A percentile compares a stretch with the other conserved stretches of the same genome.
phyloP scores from a whole-genome alignment of 2,888 invertebrate species.

The Scelioninae gen. 2 region DNA sequence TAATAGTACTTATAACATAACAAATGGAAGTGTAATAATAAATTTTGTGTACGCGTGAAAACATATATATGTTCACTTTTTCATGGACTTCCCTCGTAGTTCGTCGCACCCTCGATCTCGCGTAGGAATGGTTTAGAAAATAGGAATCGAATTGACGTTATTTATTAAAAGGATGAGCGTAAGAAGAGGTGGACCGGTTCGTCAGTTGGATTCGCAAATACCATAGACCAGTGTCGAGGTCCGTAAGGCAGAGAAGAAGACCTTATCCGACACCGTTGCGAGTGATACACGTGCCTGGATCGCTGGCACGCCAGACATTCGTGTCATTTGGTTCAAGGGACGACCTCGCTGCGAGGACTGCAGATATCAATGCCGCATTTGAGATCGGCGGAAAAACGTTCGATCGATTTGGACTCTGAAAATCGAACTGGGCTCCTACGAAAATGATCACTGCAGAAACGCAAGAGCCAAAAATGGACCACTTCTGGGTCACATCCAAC shows the following conservation, averaged over 20 bases:
- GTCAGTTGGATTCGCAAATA: slow-evolving; percentile 40
- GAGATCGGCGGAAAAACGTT: slow-evolving; percentile 4
- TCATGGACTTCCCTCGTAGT: too few relatives aligned
- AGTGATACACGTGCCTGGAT: slow-evolving; percentile 53
- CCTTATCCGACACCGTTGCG: slow-evolving; percentile 32
- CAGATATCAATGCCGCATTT: slow-evolving; percentile 44
- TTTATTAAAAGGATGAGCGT: slow-evolving; percentile 1
- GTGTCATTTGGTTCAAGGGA: slow-evolving; percentile 59
- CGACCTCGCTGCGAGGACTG: slow-evolving; percentile 54
- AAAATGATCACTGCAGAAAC: too few relatives aligned
- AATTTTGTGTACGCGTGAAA: too few relatives aligned
- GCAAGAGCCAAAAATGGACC: too few relatives aligned
- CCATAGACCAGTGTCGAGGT: slow-evolving; percentile 50
- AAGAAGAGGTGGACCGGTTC: slow-evolving; percentile 40
- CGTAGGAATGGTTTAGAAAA: slow-evolving; percentile 17
- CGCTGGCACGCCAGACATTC: slow-evolving; percentile 50
- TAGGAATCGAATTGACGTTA: slow-evolving; percentile 9
- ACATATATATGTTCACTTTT: too few relatives aligned
- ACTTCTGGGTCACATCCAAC: too few relatives aligned
- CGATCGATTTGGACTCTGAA: slow-evolving; percentile 4
- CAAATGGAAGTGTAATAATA: too few relatives aligned
- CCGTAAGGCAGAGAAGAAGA: slow-evolving; percentile 29
- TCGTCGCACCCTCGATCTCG: slow-evolving; percentile 2
- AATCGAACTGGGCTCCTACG: too few relatives aligned
- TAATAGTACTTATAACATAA: too few relatives aligned